Evolutionary conservation across 2,113 vertebrate genomes (phyloP), one percentile per base, ranked within the genome.

Genomic region (Sterrhoptilus dennistouni): DNA sequence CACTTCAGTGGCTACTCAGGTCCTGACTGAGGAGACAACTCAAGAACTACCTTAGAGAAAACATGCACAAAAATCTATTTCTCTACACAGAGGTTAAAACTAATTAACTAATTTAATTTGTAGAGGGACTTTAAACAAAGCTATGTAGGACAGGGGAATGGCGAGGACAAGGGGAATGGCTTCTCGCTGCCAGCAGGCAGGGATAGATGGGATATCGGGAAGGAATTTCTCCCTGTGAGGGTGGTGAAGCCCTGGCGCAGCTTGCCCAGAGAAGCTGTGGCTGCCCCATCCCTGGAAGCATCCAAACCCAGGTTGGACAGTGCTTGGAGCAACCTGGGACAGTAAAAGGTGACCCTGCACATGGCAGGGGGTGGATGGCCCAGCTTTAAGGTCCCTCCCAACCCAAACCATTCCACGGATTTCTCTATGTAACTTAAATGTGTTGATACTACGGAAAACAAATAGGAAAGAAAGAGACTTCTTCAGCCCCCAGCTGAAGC

Each of bases 241-340:
- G 28, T 40, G 45, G 5, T 0, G 0, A 82, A 60, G 69, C 28
- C 19, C 53, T 83, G 53, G 69, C 78, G 47, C 45, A 68, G 33
- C 52, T 3, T 65, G 31, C 12, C 14, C 86, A 74, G 45, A 60
- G 54, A 13, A 56, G 69, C 45, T 75, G 60, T 25, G 53, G 38
- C 53, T 60, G 78, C 16, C 20, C 53, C 69, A 53, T n/a, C 53
- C n/a, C 24, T 68, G 69, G 35, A 0, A 68, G 20, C 40, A 24
- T 1, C 38, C 61, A 21, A 45, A n/a, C 33, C 45, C 77, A 38
- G 28, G 42, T 0, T 66, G 38, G 24, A 38, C 0, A 0, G 28
- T 16, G 29, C 13, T 40, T 40, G 47, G 52, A 74, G 45, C 60
- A 44, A 0, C 19, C 61, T 82, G 60, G 45, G 36, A 1, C 0